Base-by-base conservation (phyloP, 2,797 vertebrate genomes). In the Ctenosaura bakeri region DNA sequence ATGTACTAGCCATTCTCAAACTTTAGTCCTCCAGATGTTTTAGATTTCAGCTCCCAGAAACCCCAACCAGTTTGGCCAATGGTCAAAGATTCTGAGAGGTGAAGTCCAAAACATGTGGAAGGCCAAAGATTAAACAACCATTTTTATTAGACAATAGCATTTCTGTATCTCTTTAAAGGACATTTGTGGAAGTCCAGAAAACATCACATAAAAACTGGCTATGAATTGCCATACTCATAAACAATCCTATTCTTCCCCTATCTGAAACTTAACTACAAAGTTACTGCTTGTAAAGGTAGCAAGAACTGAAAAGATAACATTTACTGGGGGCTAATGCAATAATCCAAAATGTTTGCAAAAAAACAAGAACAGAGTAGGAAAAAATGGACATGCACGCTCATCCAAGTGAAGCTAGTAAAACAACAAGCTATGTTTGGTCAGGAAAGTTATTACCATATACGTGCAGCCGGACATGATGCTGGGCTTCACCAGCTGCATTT, bases 401-500 rank as follows among this genome's bases (percentile, higher is more conserved):
- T 54, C n/a, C 22, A 32, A 73, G 76, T 32, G 42, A 20, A 69
- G 24, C 8, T 12, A 26, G 22, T 29, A 54, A 52, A 32, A 80
- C 8, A 78, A 1, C 32, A 86, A 82, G 13, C 9, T 81, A 18
- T 0, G 62, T 35, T 4, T 80, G 54, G 3, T 29, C 35, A 91
- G 89, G 85, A 90, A 93, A 54, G 4, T 77, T 83, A 91, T 97
- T 99, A 99, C 99, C 99, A 24, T 99, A 98, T 90, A 99, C 98
- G 62, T 97, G 98, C 92, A 99, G 97, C 78, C 93, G 97, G 89
- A 98, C 76, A 92, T 98, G 97, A 92, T 99, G 98, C 38, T 99
- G 98, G 6, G 98, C 97, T 96, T 99, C 99, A 87, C 99, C 99
- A 16, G 99, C 99, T 1, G 98, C 98, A 46, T 98, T 99, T 87